Percentiles rank a stretch among this genome's conserved stretches.
Evolutionary conservation across 1,140 invertebrate species (phyloP).

Genomic region (Pollicipes pollicipes): DNA sequence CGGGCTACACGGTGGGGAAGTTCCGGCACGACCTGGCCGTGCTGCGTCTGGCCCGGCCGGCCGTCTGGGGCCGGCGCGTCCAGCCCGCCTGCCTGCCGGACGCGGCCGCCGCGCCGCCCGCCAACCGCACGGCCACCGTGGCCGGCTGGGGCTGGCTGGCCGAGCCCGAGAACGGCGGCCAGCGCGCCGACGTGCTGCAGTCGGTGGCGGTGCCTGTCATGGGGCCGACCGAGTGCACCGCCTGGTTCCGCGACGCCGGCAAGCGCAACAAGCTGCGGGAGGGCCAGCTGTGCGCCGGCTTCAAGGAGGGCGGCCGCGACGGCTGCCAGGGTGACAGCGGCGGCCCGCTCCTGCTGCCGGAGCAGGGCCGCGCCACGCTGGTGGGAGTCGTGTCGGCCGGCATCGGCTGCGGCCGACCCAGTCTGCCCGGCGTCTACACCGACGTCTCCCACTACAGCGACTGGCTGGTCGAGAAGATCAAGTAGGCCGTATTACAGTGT

Average conservation of each 20-base stretch:
- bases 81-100: too few relatives aligned
- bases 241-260: slow-evolving; percentile 4
- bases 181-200: slow-evolving; percentile 4
- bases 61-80: too few relatives aligned
- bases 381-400: too few relatives aligned
- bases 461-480: too few relatives aligned
- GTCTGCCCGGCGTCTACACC: too few relatives aligned
- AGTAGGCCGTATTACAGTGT: too few relatives aligned
- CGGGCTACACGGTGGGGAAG: slow-evolving; percentile 23
- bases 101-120: neutral
- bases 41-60: too few relatives aligned
- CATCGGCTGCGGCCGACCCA: too few relatives aligned
- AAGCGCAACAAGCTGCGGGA: slow-evolving; percentile 9
- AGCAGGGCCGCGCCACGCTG: too few relatives aligned
- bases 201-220: slow-evolving; percentile 11
- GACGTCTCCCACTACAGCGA: too few relatives aligned
- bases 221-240: too few relatives aligned
- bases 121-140: neutral
- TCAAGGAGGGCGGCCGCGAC: too few relatives aligned
- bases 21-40: neutral
- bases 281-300: slow-evolving; percentile 13
- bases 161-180: neutral
- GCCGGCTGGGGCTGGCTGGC: slow-evolving; percentile 7
- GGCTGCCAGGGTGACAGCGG: slow-evolving; percentile 38
- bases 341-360: slow-evolving; percentile 17